phyloP scores from a whole-genome alignment of 1,140 invertebrate species.

The Lepeophtheirus salmonis region DNA sequence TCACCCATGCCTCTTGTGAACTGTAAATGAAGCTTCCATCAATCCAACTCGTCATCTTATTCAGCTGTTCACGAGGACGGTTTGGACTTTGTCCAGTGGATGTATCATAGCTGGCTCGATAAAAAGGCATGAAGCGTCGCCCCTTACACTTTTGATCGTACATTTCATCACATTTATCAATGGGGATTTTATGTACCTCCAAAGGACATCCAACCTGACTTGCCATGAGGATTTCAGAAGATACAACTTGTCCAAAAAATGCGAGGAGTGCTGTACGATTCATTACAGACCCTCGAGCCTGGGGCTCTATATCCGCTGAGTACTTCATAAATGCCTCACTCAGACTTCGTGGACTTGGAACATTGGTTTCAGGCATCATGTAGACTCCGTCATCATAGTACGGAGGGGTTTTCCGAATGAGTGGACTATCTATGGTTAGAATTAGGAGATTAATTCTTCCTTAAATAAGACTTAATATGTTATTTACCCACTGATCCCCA shows the following conservation, averaged over 20 bases:
- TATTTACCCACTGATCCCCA: slow-evolving; percentile 84
- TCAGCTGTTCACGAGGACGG: slow-evolving; percentile 84
- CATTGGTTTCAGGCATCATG: slow-evolving; percentile 67
- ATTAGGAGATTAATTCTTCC: no score
- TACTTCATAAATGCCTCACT: slow-evolving; percentile 82
- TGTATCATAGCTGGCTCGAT: slow-evolving; percentile 75
- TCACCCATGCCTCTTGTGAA: slow-evolving; percentile 85
- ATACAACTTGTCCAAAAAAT: slow-evolving; percentile 68
- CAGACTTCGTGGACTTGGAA: slow-evolving; percentile 66
- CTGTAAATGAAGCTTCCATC: slow-evolving; percentile 97
- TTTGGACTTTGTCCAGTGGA: slow-evolving; percentile 89
- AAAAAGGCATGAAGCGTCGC: slow-evolving; percentile 79
- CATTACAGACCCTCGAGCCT: slow-evolving; percentile 48
- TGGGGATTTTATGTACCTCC: slow-evolving; percentile 81
- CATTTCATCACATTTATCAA: slow-evolving; percentile 86
- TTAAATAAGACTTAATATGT: not conserved
- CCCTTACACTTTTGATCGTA: slow-evolving; percentile 81
- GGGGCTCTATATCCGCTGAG: slow-evolving; percentile 41
- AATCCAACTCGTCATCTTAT: slow-evolving; percentile 93
- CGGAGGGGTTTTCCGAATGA: slow-evolving; percentile 72
- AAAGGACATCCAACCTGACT: slow-evolving; percentile 91
- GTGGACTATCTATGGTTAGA: slow-evolving; percentile 50
- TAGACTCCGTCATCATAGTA: slow-evolving; percentile 90
- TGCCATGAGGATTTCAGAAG: slow-evolving; percentile 87
- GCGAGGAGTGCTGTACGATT: slow-evolving; percentile 85